Evolutionary conservation across 2,113 vertebrate species (phyloP), one percentile per base, ranked within the genome.

Genomic region (Cairina moschata): DNA sequence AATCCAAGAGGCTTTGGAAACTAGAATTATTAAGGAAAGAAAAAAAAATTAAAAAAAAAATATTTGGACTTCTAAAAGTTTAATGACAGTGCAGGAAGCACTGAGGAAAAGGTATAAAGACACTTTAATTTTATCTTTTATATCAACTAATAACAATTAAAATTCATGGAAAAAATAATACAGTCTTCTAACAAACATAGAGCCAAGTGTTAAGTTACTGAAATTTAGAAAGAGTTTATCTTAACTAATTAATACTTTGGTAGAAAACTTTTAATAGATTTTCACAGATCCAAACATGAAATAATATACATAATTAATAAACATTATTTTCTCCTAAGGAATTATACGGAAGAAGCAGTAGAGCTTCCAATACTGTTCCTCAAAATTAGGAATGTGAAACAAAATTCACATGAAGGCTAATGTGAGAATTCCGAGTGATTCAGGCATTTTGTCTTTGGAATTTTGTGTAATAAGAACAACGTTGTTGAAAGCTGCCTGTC

Each of bases 11-110:
- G 42, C 42, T 46, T 46, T 46, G 44, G 44, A 46, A 46, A 46
- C 44, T 46, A 46, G 17, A 46, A 46, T 46, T 46, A 46, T 46
- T 46, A 20, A 20, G 9, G 17, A 44, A 44, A 46, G 20, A 46
- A 50, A 59, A 60, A 8, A 3, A n/a, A n/a, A n/a, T n/a, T n/a
- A 10, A n/a, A 15, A 0, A 42, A 42, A 11, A 3, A 10, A n/a
- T 18, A 0, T 17, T 46, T 18, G 7, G 12, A 40, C 11, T 20
- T 56, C 13, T 15, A 46, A 29, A 46, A 58, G 15, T 36, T 67
- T 56, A 48, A 36, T 17, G 3, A 26, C 2, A 10, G 13, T 76
- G 0, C 20, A 62, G 25, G 34, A 67, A 81, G 13, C 7, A 72
- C 14, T 55, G 66, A 56, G 65, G 21, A 1, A 74, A 72, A 10